Evolutionary conservation across 37 sponge, comb jelly and placozoan genomes (phyloP).

Genomic region (Hormiphora californensis): DNA sequence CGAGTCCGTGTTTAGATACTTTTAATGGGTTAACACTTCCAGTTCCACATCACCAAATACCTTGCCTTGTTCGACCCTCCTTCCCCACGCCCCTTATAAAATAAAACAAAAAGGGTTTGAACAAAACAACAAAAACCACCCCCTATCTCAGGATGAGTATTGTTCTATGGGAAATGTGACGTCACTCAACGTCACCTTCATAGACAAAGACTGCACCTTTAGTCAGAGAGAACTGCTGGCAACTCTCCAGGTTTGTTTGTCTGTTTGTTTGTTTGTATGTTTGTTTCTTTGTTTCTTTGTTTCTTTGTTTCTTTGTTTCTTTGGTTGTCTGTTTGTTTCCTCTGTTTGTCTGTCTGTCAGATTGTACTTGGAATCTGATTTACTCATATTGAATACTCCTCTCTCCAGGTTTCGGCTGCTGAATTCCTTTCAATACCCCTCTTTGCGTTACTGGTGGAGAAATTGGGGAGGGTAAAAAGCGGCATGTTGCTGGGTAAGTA

Average conservation of each 20-base stretch:
- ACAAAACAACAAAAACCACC: not conserved
- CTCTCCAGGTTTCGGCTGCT: not conserved
- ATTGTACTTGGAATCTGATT: too few species aligned
- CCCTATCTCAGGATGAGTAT: not conserved
- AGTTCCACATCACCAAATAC: too few species aligned
- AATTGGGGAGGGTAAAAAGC: not conserved
- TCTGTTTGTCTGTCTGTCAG: too few species aligned
- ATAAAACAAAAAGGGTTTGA: too few species aligned
- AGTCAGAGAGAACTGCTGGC: not conserved
- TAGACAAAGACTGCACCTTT: slow-evolving; percentile 1
- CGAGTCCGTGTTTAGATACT: too few species aligned
- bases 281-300: too few species aligned
- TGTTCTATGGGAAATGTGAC: not conserved
- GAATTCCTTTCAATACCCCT: slow-evolving; percentile 5
- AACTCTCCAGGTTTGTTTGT: not conserved
- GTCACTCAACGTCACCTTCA: not conserved
- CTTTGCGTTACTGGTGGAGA: slow-evolving; percentile 3
- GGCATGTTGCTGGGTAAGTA: not conserved
- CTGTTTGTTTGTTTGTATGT: not conserved
- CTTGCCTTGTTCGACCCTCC: too few species aligned
- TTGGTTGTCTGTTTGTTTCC: not conserved
- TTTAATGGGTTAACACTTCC: too few species aligned
- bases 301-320: not conserved
- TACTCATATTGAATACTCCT: not conserved
- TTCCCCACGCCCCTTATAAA: too few species aligned